Evolutionary conservation across 2,113 vertebrate species (phyloP).

Genomic region (Ageneiosus marmoratus): DNA sequence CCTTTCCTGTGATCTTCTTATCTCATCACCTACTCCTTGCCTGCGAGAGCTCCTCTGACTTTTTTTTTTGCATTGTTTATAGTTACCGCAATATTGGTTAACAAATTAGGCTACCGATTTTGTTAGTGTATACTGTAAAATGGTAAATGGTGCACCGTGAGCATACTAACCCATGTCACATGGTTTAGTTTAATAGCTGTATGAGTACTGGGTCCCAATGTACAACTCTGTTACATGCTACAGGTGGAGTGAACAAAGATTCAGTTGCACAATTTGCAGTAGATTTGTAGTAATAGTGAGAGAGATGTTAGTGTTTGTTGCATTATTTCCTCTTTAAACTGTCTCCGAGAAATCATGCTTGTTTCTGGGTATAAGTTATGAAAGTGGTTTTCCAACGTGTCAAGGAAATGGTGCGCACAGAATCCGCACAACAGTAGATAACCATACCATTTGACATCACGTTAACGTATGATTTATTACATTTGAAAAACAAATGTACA

Average conservation of each 20-base stretch:
- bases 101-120: too few species aligned
- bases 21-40: background rate
- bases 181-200: too few species aligned
- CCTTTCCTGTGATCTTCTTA: background rate
- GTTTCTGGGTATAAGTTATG: background rate
- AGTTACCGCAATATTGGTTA: too few species aligned
- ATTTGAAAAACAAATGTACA: background rate
- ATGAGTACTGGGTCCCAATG: background rate
- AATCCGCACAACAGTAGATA: background rate
- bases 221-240: background rate
- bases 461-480: background rate
- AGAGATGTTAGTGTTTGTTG: background rate
- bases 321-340: background rate
- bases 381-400: background rate
- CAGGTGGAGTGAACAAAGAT: background rate
- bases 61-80: background rate
- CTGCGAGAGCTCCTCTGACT: background rate
- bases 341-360: background rate
- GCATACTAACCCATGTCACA: too few species aligned
- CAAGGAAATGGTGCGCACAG: background rate
- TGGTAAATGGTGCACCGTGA: too few species aligned
- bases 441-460: background rate
- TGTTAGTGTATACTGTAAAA: too few species aligned
- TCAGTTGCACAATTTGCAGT: background rate
- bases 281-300: background rate